Base-by-base conservation (phyloP, 2,888 invertebrate genomes). In the Stenurella melanura region DNA sequence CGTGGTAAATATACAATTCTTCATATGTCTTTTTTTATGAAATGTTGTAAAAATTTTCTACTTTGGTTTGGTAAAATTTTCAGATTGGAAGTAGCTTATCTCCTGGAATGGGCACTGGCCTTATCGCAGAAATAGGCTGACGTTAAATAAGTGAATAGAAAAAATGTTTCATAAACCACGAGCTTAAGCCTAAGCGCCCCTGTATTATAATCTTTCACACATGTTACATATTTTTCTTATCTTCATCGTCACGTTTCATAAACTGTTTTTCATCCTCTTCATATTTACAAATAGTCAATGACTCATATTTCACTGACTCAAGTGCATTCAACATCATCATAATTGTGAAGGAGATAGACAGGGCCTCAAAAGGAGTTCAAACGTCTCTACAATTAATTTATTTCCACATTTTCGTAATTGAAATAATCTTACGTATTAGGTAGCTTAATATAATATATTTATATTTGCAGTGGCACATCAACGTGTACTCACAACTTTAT, bases 141-240 rank as follows among this genome's bases (percentile, higher is more conserved):
- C n/a, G n/a, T n/a, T n/a, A n/a, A n/a, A n/a, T n/a, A n/a, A n/a
- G n/a, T n/a, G n/a, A n/a, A n/a, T n/a, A n/a, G n/a, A n/a, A n/a
- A n/a, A n/a, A n/a, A n/a, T n/a, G n/a, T n/a, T n/a, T n/a, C n/a
- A n/a, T n/a, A 26, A 26, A 26, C 4, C 21, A 1, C 21, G 21
- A 26, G n/a, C 21, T 42, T 42, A 11, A 42, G 2, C 42, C 12
- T 12, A 42, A 2, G 12, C 42, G 42, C 42, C 42, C 4, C 42
- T 42, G 15, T 69, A 34, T 30, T 26, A 56, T 56, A 69, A 69
- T 38, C 42, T 70, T 5, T 30, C 11, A n/a, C 38, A 34, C 34
- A 21, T 57, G 60, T 38, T 11, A 50, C n/a, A 15, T 1, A 50
- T 50, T n/a, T n/a, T n/a, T 17, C 15, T 50, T 50, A n/a, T 50